These are phyloP conservation scores for Nasua narica DNA, from an alignment of 2,797 vertebrate species.

Conservation along the genomic window DNA sequence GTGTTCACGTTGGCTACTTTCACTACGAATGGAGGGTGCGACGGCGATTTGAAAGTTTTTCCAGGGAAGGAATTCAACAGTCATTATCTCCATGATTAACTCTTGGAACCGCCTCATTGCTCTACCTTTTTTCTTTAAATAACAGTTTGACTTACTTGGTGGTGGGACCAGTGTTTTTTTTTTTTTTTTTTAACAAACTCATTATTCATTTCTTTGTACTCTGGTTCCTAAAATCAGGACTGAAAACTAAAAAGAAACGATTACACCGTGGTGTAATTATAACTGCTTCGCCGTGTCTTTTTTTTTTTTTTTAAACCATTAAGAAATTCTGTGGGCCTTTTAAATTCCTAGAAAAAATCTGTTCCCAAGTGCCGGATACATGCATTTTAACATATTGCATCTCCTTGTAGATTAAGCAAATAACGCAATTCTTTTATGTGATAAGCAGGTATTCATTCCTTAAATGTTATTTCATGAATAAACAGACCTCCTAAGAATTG, in stretches of 20 bases:
- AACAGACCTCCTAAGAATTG: not conserved
- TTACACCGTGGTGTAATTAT: not conserved
- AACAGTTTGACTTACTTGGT: not conserved
- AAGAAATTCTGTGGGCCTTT: not conserved
- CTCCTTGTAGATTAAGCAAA: not conserved
- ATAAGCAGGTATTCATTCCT: not conserved
- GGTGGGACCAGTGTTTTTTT: not conserved
- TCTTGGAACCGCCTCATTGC: not conserved
- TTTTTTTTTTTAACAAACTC: not conserved
- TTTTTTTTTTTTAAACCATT: not conserved
- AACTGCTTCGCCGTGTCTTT: not conserved
- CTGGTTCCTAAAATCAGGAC: not conserved
- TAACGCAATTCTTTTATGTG: not conserved
- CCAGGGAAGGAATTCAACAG: not conserved
- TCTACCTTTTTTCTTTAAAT: not conserved
- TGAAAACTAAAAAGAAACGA: not conserved
- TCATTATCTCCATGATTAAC: not conserved
- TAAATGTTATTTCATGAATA: conserved; percentile 9
- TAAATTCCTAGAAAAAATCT: not conserved
- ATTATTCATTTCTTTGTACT: not conserved
- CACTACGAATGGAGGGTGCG: not conserved
- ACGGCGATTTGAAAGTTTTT: not conserved
- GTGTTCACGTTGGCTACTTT: not conserved
- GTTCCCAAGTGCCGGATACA: not conserved
- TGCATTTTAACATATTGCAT: not conserved